These are phyloP conservation scores for Belgica antarctica DNA, from an alignment of 2,888 invertebrate genomes.

Conservation along the genomic window DNA sequence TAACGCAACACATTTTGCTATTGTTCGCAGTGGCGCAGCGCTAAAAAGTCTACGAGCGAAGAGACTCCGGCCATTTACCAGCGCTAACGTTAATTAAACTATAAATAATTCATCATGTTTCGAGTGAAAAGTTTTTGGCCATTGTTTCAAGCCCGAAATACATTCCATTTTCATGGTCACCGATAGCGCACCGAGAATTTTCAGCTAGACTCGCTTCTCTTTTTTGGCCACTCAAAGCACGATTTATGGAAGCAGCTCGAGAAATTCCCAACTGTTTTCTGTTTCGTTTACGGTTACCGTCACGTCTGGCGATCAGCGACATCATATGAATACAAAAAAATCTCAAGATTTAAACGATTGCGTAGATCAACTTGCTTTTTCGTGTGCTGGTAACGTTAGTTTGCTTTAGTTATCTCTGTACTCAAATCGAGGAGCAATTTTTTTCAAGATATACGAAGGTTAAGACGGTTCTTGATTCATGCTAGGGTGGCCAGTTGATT, in stretches of 20 bases:
- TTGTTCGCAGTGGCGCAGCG: background rate
- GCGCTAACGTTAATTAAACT: slow-evolving; percentile 2
- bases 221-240: background rate
- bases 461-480: slow-evolving; percentile 1
- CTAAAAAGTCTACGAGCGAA: background rate
- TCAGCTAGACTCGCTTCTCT: background rate
- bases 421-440: slow-evolving; percentile 15
- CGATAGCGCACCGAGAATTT: background rate
- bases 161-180: background rate
- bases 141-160: slow-evolving; percentile 17
- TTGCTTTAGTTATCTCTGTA: background rate
- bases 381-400: too few relatives aligned
- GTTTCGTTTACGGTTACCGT: slow-evolving; percentile 10
- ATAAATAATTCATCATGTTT: slow-evolving; percentile 15
- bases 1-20: background rate
- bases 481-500: too few relatives aligned
- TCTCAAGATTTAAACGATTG: too few relatives aligned
- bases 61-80: background rate
- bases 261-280: background rate
- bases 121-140: too few relatives aligned
- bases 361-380: too few relatives aligned
- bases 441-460: background rate
- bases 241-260: background rate
- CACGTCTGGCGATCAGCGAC: slow-evolving; percentile 15
- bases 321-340: background rate